Evolutionary conservation across 1,140 invertebrate species (phyloP), one percentile per base, ranked within the genome.

Genomic region (Colletes gigas): DNA sequence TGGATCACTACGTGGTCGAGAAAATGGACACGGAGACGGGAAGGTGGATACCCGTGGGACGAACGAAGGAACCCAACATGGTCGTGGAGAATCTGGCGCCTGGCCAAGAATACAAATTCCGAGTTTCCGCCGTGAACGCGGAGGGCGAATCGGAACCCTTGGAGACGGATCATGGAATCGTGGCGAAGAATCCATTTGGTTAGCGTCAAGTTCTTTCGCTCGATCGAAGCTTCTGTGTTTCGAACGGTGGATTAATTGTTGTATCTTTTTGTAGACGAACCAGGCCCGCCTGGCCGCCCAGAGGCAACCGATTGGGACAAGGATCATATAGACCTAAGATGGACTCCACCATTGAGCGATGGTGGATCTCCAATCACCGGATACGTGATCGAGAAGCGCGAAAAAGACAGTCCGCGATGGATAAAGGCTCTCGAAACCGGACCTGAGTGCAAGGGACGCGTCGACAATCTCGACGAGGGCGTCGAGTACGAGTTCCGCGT

Each of bases 141-240:
- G 98, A 99, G 93, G 99, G 99, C 30, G 97, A 97, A 91, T 99
- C 98, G 6, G 98, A 98, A 89, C 98, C 98, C 17, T 93, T 99
- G 59, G 96, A 97, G 84, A 97, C 98, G 7, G 96, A 98, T 63
- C 95, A 98, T 82, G 96, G 97, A 19, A 98, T 99, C 78, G 95
- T 99, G 84, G 99, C 99, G 30, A 99, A 99, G 93, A 99, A 99
- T 97, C 98, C 98, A 88, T 99, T 98, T 92, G 98, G 97, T 98
- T 92, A 94, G 94, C 83, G 65, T 75, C 44, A 55, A 68, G 68
- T 47, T 77, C 3, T 41, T 9, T 41, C 12, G 57, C 67, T 52
- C 6, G n/a, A 44, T 44, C 3, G 14, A 65, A 15, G 12, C 19
- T 4, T n/a, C 3, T 7, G 62, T 17, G 5, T 5, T 4, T 44